These are phyloP conservation scores for Neosilurus mollespiculum DNA, from an alignment of 2,797 vertebrate species.

Conservation along the genomic window DNA sequence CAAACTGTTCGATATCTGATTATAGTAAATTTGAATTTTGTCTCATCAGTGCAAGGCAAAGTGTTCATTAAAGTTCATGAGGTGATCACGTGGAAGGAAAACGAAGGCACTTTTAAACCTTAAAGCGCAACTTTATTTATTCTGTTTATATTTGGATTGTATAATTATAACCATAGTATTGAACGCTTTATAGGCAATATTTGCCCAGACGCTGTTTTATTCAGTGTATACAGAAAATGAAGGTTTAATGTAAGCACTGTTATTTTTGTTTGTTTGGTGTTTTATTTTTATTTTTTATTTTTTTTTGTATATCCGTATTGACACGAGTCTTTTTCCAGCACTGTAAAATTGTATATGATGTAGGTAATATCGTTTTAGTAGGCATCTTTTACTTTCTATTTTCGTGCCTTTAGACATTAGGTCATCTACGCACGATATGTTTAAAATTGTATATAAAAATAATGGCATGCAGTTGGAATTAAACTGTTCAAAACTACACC, in stretches of 20 bases:
- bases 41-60: constrained; percentile 37
- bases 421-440: constrained; percentile 70
- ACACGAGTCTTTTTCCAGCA: constrained; percentile 87
- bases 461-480: constrained; percentile 67
- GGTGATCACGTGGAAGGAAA: constrained; percentile 69
- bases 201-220: constrained; percentile 83
- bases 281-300: constrained; percentile 66
- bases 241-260: constrained; percentile 78
- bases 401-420: constrained; percentile 59
- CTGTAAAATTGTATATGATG: constrained; percentile 87
- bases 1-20: constrained; percentile 36
- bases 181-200: constrained; percentile 96
- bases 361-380: constrained; percentile 73
- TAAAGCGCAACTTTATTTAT: constrained; percentile 94
- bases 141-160: constrained; percentile 83
- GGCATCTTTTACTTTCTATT: constrained; percentile 54
- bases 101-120: constrained; percentile 94
- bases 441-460: constrained; percentile 68
- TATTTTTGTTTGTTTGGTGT: constrained; percentile 67
- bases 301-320: constrained; percentile 67
- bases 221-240: constrained; percentile 74
- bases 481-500: constrained; percentile 57
- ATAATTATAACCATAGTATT: constrained; percentile 78
- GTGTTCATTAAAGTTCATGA: constrained; percentile 7
- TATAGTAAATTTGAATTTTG: constrained; percentile 27